These are phyloP conservation scores for Trogon surrucura DNA, from an alignment of 2,113 vertebrate species.

Conservation along the genomic window DNA sequence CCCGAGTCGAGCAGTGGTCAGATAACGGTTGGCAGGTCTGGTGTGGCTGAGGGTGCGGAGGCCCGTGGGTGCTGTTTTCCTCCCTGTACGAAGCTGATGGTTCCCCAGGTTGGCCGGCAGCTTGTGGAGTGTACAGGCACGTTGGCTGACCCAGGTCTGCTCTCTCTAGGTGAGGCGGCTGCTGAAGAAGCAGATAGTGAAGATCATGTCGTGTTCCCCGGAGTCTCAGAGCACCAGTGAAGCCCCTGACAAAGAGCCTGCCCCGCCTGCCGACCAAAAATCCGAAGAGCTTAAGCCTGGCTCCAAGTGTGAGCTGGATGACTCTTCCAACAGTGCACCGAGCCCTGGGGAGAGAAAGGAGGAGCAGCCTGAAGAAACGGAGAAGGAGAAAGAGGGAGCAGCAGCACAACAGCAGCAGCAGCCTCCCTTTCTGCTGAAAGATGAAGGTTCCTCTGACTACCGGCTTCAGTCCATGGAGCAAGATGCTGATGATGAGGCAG, in stretches of 20 bases:
- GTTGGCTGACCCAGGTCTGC: not conserved
- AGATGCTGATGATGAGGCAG: conserved; percentile 92
- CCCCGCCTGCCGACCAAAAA: conserved; percentile 63
- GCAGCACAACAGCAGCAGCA: conserved; percentile 33
- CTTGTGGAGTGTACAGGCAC: not conserved
- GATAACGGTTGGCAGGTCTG: not conserved
- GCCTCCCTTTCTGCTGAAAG: conserved; percentile 75
- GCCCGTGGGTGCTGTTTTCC: not conserved
- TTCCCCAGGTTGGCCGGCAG: not conserved
- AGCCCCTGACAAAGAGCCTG: conserved; percentile 66
- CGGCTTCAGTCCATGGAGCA: conserved; percentile 83
- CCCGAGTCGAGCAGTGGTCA: not conserved
- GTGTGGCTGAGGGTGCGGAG: not conserved
- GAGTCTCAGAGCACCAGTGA: conserved; percentile 77
- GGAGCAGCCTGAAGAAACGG: conserved; percentile 55
- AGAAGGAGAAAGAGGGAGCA: conserved; percentile 46
- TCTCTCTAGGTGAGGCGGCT: conserved; percentile 84
- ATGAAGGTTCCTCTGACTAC: conserved; percentile 52
- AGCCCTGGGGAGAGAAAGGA: conserved; percentile 70
- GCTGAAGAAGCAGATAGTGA: conserved; percentile 90
- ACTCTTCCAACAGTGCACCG: conserved; percentile 22
- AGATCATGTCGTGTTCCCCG: conserved; percentile 83
- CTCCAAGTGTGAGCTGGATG: conserved; percentile 52
- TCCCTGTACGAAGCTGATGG: not conserved
- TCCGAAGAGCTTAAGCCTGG: conserved; percentile 51